These are phyloP conservation scores for Macrophya alboannulata DNA, from an alignment of 2,888 invertebrate species.

Conservation along the genomic window DNA sequence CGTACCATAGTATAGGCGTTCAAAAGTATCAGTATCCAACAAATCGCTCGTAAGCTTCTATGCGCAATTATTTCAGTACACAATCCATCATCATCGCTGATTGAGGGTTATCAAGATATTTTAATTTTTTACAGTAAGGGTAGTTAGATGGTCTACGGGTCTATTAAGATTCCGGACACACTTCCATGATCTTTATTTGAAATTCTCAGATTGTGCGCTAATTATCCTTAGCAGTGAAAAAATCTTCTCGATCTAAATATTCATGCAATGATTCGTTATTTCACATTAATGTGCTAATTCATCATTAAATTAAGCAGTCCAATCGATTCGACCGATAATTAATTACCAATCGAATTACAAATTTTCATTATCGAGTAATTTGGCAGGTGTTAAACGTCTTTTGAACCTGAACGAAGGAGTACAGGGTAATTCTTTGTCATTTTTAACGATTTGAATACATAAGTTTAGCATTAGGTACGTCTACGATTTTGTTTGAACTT, in stretches of 20 bases:
- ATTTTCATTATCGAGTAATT: not conserved
- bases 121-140: no score
- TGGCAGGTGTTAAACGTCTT: not conserved
- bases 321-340: not conserved
- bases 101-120: no score
- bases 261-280: not conserved
- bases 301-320: not conserved
- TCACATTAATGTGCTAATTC: not conserved
- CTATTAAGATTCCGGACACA: no score
- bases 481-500: not conserved
- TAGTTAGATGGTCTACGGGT: no score
- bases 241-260: not conserved
- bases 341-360: not conserved
- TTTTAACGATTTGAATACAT: not conserved
- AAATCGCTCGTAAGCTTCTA: not conserved
- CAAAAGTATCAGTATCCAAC: not conserved
- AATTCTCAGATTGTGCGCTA: no score
- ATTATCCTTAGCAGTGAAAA: not conserved
- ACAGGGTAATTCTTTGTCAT: not conserved
- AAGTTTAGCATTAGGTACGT: not conserved
- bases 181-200: no score
- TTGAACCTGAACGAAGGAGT: not conserved
- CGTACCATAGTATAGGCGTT: constrained; percentile 15
- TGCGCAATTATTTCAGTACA: no score
- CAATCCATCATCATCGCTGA: no score